Evolutionary conservation across 2,888 invertebrate species (phyloP), one percentile per base, ranked within the genome.

Genomic region (Acronicta psi): DNA sequence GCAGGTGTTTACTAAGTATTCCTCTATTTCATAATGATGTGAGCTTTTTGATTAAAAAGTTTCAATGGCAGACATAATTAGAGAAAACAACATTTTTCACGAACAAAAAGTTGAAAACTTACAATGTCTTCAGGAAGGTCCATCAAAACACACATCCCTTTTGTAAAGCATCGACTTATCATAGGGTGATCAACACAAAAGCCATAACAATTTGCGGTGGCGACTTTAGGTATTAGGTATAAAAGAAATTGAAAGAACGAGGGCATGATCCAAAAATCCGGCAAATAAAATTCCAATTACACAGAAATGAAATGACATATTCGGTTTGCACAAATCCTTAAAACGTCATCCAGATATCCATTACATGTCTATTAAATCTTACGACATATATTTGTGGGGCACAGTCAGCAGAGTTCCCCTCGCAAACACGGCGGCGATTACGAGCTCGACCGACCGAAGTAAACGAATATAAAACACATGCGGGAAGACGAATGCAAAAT

Each of bases 291-390:
- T 91, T 92, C 89, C 91, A 92, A 93, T 94, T 87, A 88, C 88
- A 65, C 81, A 84, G 85, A 85, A 87, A 89, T 86, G 87, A 91
- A 92, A 92, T 93, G 93, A 92, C 93, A 92, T 93, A 93, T 93
- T 93, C 91, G 90, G 94, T 93, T 93, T 94, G 93, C 94, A 86
- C 93, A 94, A 94, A 94, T 93, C 94, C 94, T 94, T 93, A 93
- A 93, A 93, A 91, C 90, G 94, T 93, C 94, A 94, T 94, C 92
- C 93, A 93, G 93, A 94, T 93, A 94, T 94, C 94, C 93, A 94
- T 94, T 93, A 94, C 94, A 94, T 93, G 92, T 93, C 92, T 93
- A 94, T 94, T 94, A 94, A 93, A 93, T 93, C 94, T 93, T 91
- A 93, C 93, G 94, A 94, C 94, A 93, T 93, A 93, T 93, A 93